Evolutionary conservation across 2,113 vertebrate genomes (phyloP).

Genomic region (Grammomys surdaster): DNA sequence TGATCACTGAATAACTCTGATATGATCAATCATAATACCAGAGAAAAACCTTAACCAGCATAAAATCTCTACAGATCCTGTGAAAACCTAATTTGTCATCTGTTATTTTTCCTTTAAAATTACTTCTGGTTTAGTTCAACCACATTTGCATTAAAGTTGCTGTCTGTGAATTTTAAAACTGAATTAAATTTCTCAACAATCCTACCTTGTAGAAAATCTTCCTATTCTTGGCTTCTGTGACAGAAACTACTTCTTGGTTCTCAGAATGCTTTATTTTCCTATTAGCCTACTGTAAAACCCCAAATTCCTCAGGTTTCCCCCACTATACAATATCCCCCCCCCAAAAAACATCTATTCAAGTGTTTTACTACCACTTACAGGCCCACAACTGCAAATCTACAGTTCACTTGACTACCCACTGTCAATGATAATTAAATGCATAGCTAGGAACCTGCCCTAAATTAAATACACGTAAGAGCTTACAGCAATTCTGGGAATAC

Average conservation of each 20-base stretch:
- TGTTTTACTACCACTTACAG: constrained; percentile 26
- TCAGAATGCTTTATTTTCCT: constrained; percentile 42
- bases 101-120: constrained; percentile 63
- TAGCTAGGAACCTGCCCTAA: constrained; percentile 7
- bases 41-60: constrained; percentile 7
- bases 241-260: constrained; percentile 33
- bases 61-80: constrained; percentile 32
- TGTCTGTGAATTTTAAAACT: constrained; percentile 46
- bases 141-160: constrained; percentile 34
- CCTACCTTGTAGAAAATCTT: constrained; percentile 32
- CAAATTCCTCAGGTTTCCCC: constrained; percentile 15
- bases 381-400: constrained; percentile 1
- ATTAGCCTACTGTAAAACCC: not conserved
- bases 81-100: constrained; percentile 47
- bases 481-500: constrained; percentile 19
- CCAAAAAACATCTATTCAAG: not conserved
- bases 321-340: not conserved
- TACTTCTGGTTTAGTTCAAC: not conserved
- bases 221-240: constrained; percentile 49
- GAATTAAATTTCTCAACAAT: constrained; percentile 6
- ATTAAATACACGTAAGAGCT: constrained; percentile 9
- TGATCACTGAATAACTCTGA: constrained; percentile 46
- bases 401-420: constrained; percentile 1
- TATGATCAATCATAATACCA: constrained; percentile 43
- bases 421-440: constrained; percentile 20